Base-by-base conservation (phyloP, 2,113 vertebrate genomes). In the Phrynosoma blainvillii region DNA sequence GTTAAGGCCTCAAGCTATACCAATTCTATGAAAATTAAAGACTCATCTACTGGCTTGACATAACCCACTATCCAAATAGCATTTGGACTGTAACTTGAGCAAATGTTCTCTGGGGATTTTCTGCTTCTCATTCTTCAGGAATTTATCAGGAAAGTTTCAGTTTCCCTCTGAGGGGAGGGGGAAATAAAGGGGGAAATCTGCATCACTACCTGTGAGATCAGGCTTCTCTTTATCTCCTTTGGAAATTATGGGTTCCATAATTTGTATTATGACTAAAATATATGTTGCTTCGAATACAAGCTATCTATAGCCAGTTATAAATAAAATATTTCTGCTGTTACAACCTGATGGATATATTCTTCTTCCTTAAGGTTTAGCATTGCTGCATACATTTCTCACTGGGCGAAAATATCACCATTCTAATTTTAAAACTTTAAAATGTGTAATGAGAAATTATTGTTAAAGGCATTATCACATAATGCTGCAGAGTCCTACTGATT, bases 301-400 rank as follows among this genome's bases (percentile, higher is more conserved):
- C 0, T 66, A 42, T 77, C 78, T 82, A 3, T 0, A n/a, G 21
- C 18, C 42, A 40, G 27, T 11, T 25, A 11, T 84, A 59, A 90
- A 68, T 52, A 76, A 42, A 82, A 66, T 13, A 0, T 47, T 84
- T 47, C 32, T n/a, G 66, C 82, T 93, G 52, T 82, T 92, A 70
- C 71, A 86, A 70, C 21, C n/a, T 40, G 36, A 8, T 65, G 7
- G 30, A 52, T 80, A 74, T 75, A 47, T 13, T 14, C 74, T 86
- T 88, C 1, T 0, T 16, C 70, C 75, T 84, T 74, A 9, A 76
- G 73, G 81, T 84, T 14, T 88, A 76, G 65, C 87, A 74, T 79
- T 84, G 5, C 11, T 62, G 82, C 27, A 5, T 16, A 21, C 0
- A 79, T 27, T 70, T 84, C 14, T 81, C 84, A 12, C 23, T 79